Evolutionary conservation across 2,888 invertebrate species (phyloP).

Genomic region (Bugulina stolonifera): DNA sequence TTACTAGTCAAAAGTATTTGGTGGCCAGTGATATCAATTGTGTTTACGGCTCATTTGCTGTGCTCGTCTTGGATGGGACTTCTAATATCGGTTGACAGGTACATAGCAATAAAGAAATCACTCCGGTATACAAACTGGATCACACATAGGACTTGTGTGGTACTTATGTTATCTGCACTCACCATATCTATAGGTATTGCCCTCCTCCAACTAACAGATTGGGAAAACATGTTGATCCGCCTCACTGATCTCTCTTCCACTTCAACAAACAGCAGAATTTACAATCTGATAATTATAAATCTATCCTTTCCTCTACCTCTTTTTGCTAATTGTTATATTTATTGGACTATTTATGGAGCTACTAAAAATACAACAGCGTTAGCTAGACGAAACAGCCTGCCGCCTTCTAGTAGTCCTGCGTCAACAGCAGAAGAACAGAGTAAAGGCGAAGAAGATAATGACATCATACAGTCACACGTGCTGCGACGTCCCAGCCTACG

Average conservation of each 20-base stretch:
- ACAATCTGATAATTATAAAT: not conserved
- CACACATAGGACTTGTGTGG: not conserved
- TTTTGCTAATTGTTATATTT: slow-evolving; percentile 6
- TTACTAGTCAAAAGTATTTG: not conserved
- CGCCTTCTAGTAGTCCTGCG: not conserved
- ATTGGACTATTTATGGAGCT: slow-evolving; percentile 3
- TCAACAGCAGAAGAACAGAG: not conserved
- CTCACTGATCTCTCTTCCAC: not conserved
- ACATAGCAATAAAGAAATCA: slow-evolving; percentile 17
- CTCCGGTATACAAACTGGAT: slow-evolving; percentile 20
- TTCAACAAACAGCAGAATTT: not conserved
- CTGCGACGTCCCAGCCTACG: not conserved
- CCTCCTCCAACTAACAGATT: not conserved
- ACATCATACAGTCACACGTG: not conserved
- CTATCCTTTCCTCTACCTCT: not conserved
- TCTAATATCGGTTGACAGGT: slow-evolving; percentile 21
- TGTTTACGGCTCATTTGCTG: slow-evolving; percentile 1
- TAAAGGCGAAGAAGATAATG: not conserved
- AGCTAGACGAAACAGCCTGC: slow-evolving; percentile 26
- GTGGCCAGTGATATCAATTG: not conserved
- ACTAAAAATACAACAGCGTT: slow-evolving; percentile 26
- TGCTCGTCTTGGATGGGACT: not conserved
- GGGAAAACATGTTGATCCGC: not conserved
- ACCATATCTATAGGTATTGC: not conserved
- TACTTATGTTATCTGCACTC: not conserved